Base-by-base conservation (phyloP, 2,797 vertebrate species). In the Neosalanx taihuensis region DNA sequence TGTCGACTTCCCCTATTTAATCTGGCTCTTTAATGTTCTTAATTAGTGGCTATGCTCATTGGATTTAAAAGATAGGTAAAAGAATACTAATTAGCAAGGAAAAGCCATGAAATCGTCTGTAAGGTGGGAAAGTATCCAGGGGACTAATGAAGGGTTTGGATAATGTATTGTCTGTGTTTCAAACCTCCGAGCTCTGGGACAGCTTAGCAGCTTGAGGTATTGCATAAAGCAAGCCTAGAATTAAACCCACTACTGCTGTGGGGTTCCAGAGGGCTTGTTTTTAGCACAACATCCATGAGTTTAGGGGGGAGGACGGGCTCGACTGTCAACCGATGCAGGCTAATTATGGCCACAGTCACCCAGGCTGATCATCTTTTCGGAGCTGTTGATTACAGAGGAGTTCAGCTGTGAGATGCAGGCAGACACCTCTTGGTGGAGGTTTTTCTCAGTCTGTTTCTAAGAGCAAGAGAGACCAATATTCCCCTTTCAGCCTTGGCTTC, bases 21-120 rank as follows among this genome's bases (percentile, higher is more conserved):
- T 79, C 75, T 82, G 51, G 29, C 64, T 66, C 69, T 79, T 80
- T 77, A 79, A 79, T 83, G 78, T 85, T 82, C 82, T 84, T 86
- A 88, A 90, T 91, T 84, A 85, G 69, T 23, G 56, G 4, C 73
- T 76, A 63, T 80, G 72, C 78, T 81, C 66, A 75, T 77, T 85
- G 82, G 79, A 83, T 86, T 87, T 79, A 84, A 83, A 64, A 64
- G 67, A 84, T 84, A 80, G 77, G 83, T 84, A 71, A 87, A 81
- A 82, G 71, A 86, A 85, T 83, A 81, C 77, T 86, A 90, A 92
- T 91, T 86, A 90, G 85, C 81, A 69, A 69, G 74, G 76, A 83
- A 35, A 77, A 82, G 76, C 71, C 69, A 76, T 73, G 73, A 86
- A 82, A 84, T 80, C 75, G 83, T 80, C 82, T 82, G 70, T 0